These are phyloP conservation scores for Drosophila prosaltans DNA, from an alignment of 1,140 invertebrate genomes.

Conservation along the genomic window DNA sequence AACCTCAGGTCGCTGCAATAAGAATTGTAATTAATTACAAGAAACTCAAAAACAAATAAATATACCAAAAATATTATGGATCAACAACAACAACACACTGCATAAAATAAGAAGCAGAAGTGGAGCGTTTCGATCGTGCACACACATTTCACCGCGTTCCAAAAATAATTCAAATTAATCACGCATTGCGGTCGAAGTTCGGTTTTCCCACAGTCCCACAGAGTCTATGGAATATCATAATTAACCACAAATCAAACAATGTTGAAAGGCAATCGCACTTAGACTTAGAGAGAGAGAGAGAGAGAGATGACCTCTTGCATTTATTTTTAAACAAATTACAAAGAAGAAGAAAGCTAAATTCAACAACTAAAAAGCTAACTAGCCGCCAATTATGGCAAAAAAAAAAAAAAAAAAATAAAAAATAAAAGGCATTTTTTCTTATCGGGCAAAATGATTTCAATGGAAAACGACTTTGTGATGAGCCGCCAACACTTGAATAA, in stretches of 20 bases:
- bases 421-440: slow-evolving; percentile 55
- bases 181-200: slow-evolving; percentile 35
- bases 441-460: slow-evolving; percentile 53
- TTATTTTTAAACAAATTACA: slow-evolving; percentile 40
- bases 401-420: neutral
- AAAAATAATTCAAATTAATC: slow-evolving; percentile 79
- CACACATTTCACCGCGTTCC: slow-evolving; percentile 60
- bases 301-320: slow-evolving; percentile 27
- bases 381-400: slow-evolving; percentile 72
- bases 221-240: slow-evolving; percentile 39
- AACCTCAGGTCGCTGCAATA: slow-evolving; percentile 72
- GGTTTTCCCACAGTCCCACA: slow-evolving; percentile 59
- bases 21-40: slow-evolving; percentile 79
- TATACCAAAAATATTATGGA: slow-evolving; percentile 34
- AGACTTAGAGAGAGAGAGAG: neutral
- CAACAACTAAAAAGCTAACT: slow-evolving; percentile 66
- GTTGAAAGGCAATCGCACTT: slow-evolving; percentile 31
- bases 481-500: slow-evolving; percentile 50
- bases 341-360: slow-evolving; percentile 53
- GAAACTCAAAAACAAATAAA: slow-evolving; percentile 60
- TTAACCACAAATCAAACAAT: slow-evolving; percentile 46
- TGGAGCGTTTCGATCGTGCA: slow-evolving; percentile 30
- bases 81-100: slow-evolving; percentile 26
- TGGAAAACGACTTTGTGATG: slow-evolving; percentile 55
- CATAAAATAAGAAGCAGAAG: neutral